These are phyloP conservation scores for Hipposideros larvatus DNA, from an alignment of 2,797 vertebrate species.

Conservation along the genomic window DNA sequence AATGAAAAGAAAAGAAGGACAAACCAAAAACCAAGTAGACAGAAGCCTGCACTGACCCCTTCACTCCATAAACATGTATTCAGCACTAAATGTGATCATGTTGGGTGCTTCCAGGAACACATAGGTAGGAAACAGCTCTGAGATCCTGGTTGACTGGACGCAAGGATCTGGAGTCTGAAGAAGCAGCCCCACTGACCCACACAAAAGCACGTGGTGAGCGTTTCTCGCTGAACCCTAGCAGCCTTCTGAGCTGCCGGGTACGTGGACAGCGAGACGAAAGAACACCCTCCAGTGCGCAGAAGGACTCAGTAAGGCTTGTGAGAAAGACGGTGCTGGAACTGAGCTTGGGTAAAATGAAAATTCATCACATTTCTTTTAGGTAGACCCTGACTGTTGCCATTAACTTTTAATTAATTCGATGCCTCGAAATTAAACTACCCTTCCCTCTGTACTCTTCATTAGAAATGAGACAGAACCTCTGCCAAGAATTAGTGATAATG, in stretches of 20 bases:
- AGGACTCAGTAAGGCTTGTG: background rate
- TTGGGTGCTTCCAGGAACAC: background rate
- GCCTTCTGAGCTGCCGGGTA: background rate
- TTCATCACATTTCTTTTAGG: constrained; percentile 31
- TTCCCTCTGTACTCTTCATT: background rate
- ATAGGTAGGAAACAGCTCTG: background rate
- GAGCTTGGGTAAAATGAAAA: background rate
- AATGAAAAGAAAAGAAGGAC: background rate
- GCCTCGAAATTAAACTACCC: background rate
- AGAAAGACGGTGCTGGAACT: background rate
- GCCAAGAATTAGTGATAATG: constrained; percentile 41
- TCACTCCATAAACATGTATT: background rate
- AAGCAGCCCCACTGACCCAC: background rate
- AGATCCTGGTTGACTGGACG: background rate
- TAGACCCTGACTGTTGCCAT: constrained; percentile 21
- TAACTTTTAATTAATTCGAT: constrained; percentile 59
- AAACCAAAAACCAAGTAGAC: background rate
- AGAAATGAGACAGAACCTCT: constrained; percentile 46
- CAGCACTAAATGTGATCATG: background rate
- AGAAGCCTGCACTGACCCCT: background rate
- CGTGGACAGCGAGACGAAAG: background rate
- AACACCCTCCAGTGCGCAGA: background rate
- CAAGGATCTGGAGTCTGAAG: background rate
- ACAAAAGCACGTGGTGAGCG: background rate
- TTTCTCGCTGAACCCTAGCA: background rate